These are phyloP conservation scores for Tinamus guttatus DNA, from an alignment of 2,113 vertebrate species.

Conservation along the genomic window DNA sequence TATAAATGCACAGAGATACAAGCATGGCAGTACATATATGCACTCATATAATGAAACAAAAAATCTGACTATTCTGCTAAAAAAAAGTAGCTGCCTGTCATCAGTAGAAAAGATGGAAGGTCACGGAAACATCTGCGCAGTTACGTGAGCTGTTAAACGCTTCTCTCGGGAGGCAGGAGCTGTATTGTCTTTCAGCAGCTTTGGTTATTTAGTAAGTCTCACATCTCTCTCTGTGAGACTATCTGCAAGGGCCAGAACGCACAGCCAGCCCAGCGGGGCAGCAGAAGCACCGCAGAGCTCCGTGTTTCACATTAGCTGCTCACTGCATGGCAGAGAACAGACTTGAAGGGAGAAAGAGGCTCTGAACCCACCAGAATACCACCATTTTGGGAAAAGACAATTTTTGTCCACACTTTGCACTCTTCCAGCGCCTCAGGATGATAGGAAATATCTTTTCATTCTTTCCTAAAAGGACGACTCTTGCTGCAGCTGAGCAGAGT, in stretches of 20 bases:
- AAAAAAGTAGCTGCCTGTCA: constrained; percentile 31
- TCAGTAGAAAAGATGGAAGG: constrained; percentile 61
- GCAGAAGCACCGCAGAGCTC: constrained; percentile 29
- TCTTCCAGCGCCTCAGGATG: background rate
- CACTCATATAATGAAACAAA: constrained; percentile 12
- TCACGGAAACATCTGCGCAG: constrained; percentile 67
- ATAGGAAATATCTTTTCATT: background rate
- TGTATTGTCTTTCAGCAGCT: constrained; percentile 66
- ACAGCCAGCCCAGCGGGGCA: background rate
- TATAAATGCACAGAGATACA: background rate
- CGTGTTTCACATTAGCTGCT: constrained; percentile 1
- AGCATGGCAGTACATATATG: background rate
- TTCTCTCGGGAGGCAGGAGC: constrained; percentile 44
- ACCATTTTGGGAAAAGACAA: background rate
- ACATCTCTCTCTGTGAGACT: background rate
- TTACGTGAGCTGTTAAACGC: constrained; percentile 46
- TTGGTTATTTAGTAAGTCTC: constrained; percentile 66
- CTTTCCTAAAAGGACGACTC: background rate
- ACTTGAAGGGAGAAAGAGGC: background rate
- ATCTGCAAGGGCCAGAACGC: background rate
- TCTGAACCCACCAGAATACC: background rate
- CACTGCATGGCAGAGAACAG: constrained; percentile 2
- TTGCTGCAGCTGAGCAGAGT: background rate
- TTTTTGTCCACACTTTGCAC: background rate
- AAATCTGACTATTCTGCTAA: constrained; percentile 36